A percentile compares a stretch with the other conserved stretches of the same genome.
Evolutionary conservation across 2,113 vertebrate species (phyloP).

Genomic region (Mesembrinibis cayennensis): DNA sequence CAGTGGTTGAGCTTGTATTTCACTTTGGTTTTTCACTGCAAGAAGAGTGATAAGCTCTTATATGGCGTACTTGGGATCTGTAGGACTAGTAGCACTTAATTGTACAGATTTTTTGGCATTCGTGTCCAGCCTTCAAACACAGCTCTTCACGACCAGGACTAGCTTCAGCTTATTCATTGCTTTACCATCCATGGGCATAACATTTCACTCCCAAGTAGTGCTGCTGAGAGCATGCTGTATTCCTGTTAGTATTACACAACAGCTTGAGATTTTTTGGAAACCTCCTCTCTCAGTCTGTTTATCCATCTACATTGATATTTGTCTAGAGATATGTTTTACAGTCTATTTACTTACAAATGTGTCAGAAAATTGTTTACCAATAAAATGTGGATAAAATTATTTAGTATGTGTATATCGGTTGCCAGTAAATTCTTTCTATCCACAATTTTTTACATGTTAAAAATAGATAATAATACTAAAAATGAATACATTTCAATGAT

Average conservation of each 20-base stretch:
- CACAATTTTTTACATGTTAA: not conserved
- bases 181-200: constrained; percentile 80
- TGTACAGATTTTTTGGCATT: not conserved
- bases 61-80: not conserved
- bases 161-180: constrained; percentile 34
- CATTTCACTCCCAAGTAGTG: not conserved
- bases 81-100: not conserved
- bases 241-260: constrained; percentile 47
- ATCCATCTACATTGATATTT: constrained; percentile 24
- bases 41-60: not conserved
- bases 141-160: not conserved
- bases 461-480: not conserved
- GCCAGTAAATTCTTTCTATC: not conserved
- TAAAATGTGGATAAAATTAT: not conserved
- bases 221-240: constrained; percentile 52
- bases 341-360: constrained; percentile 20
- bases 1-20: not conserved
- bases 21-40: not conserved
- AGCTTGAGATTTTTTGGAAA: constrained; percentile 46
- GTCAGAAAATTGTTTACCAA: constrained; percentile 36
- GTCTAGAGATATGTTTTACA: constrained; percentile 53
- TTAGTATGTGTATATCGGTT: not conserved
- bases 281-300: constrained; percentile 38
- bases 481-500: not conserved
- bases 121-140: not conserved